Evolutionary conservation across 2,888 invertebrate species (phyloP).

Genomic region (Celastrina argiolus): DNA sequence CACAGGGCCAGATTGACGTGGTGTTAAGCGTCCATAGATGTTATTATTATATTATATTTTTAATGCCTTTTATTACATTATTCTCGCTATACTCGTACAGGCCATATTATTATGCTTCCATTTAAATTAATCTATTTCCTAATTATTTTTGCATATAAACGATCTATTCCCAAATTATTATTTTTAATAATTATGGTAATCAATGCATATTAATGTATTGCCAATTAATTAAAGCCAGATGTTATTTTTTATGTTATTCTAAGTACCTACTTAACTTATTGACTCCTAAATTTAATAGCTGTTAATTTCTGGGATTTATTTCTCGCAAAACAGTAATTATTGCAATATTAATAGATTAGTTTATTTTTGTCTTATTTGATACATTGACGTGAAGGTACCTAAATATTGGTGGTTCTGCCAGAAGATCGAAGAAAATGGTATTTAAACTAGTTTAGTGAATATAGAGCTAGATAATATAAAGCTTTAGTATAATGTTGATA

Average conservation of each 20-base stretch:
- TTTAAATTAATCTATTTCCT: not conserved
- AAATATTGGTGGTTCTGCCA: not conserved
- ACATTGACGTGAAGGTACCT: not conserved
- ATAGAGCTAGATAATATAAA: no score
- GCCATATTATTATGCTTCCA: not conserved
- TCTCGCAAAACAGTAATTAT: not conserved
- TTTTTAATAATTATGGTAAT: conserved; percentile 1
- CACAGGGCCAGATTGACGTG: no score
- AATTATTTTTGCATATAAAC: not conserved
- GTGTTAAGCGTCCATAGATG: no score
- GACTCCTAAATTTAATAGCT: not conserved
- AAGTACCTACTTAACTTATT: not conserved
- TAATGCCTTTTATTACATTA: no score
- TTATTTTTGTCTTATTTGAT: not conserved
- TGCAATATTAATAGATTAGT: not conserved
- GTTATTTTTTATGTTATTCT: not conserved
- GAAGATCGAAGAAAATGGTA: no score
- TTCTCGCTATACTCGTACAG: no score
- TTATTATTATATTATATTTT: no score
- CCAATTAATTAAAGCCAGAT: not conserved
- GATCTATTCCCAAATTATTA: not conserved
- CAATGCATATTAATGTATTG: not conserved
- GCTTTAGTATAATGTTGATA: no score
- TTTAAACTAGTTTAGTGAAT: no score
- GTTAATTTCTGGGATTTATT: not conserved